Conservation (phyloP, 2,113 vertebrate genomes). For the Oplegnathus fasciatus region DNA sequence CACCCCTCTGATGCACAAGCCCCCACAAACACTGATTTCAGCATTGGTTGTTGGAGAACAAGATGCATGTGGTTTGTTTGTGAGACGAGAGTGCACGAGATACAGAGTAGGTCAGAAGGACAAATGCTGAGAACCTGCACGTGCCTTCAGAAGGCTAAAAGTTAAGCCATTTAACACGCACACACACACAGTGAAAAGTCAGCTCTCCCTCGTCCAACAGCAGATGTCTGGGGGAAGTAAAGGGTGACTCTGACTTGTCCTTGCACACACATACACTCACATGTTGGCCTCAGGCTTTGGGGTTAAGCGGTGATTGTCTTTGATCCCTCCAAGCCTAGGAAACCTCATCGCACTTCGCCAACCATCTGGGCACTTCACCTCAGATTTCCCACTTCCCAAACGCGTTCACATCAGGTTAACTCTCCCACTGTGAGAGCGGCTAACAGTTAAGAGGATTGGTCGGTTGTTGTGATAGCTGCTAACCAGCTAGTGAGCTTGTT, state of each 20-base stretch:
- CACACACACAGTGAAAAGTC: constrained; percentile 43
- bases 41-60: background rate
- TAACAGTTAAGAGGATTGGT: constrained; percentile 53
- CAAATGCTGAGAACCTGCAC: constrained; percentile 57
- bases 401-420: constrained; percentile 22
- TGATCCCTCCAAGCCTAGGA: constrained; percentile 67
- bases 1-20: background rate
- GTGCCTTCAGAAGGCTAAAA: constrained; percentile 68
- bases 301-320: constrained; percentile 73
- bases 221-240: constrained; percentile 58
- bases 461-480: constrained; percentile 56
- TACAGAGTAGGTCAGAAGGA: constrained; percentile 48
- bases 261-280: constrained; percentile 10
- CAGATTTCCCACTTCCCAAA: constrained; percentile 37
- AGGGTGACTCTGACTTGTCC: constrained; percentile 45
- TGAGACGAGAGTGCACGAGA: background rate
- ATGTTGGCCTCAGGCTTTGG: constrained; percentile 45
- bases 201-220: constrained; percentile 15
- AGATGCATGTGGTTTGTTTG: constrained; percentile 23
- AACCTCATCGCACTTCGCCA: constrained; percentile 58
- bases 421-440: constrained; percentile 43
- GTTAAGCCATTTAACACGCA: constrained; percentile 66
- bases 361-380: constrained; percentile 71
- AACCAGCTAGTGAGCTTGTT: constrained; percentile 21
- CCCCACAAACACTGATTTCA: constrained; percentile 13